These are phyloP conservation scores for Mormyrus iriodes DNA, from an alignment of 2,113 vertebrate genomes.

Conservation along the genomic window DNA sequence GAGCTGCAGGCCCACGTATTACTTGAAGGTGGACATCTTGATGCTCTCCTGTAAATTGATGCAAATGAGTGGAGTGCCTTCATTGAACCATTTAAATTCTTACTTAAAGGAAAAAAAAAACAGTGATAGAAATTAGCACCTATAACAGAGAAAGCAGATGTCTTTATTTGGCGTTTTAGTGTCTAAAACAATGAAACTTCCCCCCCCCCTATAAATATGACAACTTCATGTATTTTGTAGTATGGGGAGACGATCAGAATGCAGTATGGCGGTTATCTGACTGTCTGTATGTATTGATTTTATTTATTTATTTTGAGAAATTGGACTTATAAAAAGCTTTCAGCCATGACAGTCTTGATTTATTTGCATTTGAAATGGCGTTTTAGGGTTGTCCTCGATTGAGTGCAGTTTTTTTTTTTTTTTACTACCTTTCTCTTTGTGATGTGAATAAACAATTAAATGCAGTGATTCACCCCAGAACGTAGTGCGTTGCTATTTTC, in stretches of 20 bases:
- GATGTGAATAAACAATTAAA: constrained; percentile 55
- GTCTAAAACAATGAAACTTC: background rate
- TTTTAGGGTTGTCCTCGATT: constrained; percentile 28
- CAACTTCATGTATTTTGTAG: constrained; percentile 9
- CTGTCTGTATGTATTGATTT: background rate
- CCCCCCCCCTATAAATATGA: background rate
- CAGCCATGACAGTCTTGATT: constrained; percentile 33
- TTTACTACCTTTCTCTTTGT: constrained; percentile 38
- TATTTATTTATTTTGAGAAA: constrained; percentile 30
- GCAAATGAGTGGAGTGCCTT: background rate
- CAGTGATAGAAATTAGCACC: background rate
- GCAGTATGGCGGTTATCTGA: background rate
- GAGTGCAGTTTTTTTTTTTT: constrained; percentile 30
- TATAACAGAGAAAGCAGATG: background rate
- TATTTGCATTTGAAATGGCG: constrained; percentile 34
- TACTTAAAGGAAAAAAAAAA: background rate
- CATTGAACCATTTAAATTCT: background rate
- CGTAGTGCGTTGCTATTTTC: constrained; percentile 28
- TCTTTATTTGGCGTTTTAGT: background rate
- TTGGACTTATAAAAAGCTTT: constrained; percentile 30
- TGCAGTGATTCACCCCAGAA: constrained; percentile 45
- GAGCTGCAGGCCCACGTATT: background rate
- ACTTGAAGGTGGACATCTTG: background rate
- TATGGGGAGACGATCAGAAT: background rate
- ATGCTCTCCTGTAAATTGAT: background rate